A percentile compares a stretch with the other conserved stretches of the same genome.
Evolutionary conservation across 2,113 vertebrate genomes (phyloP).

Genomic region (Callaeas wilsoni): DNA sequence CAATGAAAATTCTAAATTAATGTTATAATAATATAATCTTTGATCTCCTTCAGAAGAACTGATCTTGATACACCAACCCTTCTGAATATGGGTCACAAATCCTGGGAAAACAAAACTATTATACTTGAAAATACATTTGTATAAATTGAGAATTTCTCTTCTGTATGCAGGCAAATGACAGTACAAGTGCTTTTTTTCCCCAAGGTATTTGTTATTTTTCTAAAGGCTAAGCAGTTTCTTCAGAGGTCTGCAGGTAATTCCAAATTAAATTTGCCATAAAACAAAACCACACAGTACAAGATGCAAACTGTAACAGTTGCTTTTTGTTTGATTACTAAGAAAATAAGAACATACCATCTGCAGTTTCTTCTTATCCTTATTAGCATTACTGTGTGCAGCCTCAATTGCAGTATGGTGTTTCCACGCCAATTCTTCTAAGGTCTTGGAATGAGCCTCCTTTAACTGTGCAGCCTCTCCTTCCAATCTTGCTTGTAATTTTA

Average conservation of each 20-base stretch:
- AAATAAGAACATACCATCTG: slow-evolving; percentile 78
- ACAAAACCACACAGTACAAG: background rate
- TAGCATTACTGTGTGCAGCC: slow-evolving; percentile 76
- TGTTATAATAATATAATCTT: background rate
- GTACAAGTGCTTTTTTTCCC: background rate
- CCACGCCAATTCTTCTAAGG: slow-evolving; percentile 88
- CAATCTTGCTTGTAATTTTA: slow-evolving; percentile 76
- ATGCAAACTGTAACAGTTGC: background rate
- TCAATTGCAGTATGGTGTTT: slow-evolving; percentile 89
- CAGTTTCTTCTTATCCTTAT: slow-evolving; percentile 88
- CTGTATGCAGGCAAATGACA: background rate
- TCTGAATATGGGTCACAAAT: background rate
- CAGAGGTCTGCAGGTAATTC: background rate
- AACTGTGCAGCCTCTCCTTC: slow-evolving; percentile 87
- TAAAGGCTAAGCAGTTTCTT: background rate
- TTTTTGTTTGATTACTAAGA: background rate
- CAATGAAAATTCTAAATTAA: background rate
- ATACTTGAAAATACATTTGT: background rate
- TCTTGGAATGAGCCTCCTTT: slow-evolving; percentile 88
- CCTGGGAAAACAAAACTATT: background rate
- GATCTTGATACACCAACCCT: background rate
- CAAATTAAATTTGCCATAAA: background rate
- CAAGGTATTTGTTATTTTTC: background rate
- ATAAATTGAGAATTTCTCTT: background rate
- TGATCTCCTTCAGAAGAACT: background rate